A percentile compares a stretch with the other conserved stretches of the same genome.
Conservation (phyloP, 2,113 vertebrate species). For the Rhagologus leucostigma region DNA sequence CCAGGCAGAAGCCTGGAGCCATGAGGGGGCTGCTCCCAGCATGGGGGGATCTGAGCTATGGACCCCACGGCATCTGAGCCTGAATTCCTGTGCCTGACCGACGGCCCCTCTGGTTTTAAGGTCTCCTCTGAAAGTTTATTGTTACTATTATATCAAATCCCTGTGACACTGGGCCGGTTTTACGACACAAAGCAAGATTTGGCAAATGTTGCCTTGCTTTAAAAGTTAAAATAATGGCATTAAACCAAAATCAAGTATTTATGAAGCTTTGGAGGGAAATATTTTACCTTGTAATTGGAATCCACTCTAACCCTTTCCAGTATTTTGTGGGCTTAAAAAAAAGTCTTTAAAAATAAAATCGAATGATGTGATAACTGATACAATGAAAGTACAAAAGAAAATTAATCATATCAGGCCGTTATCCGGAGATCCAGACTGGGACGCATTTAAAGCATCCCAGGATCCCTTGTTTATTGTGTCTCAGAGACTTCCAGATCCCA, state of each 20-base stretch:
- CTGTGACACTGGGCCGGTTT: not conserved
- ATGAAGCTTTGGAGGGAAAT: conserved; percentile 32
- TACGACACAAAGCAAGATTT: not conserved
- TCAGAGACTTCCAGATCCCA: not conserved
- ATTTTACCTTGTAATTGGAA: conserved; percentile 27
- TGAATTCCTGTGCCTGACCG: not conserved
- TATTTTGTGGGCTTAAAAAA: not conserved
- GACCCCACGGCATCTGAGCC: not conserved
- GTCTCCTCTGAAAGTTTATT: conserved; percentile 31
- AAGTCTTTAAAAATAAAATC: not conserved
- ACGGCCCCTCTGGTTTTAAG: not conserved
- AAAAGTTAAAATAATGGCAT: conserved; percentile 20
- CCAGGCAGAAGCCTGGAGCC: not conserved
- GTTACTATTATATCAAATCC: conserved; percentile 13
- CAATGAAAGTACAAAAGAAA: conserved; percentile 16
- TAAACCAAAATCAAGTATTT: not conserved
- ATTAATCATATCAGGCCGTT: not conserved
- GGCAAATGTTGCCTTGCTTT: conserved; percentile 4
- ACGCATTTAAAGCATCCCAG: not conserved
- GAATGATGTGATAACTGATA: not conserved
- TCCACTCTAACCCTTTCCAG: not conserved
- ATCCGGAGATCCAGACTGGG: not conserved
- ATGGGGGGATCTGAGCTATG: not conserved
- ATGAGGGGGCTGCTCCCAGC: fast-evolving
- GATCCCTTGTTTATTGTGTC: not conserved